These are phyloP conservation scores for Galerucella calmariensis DNA, from an alignment of 2,888 invertebrate species.

Conservation along the genomic window DNA sequence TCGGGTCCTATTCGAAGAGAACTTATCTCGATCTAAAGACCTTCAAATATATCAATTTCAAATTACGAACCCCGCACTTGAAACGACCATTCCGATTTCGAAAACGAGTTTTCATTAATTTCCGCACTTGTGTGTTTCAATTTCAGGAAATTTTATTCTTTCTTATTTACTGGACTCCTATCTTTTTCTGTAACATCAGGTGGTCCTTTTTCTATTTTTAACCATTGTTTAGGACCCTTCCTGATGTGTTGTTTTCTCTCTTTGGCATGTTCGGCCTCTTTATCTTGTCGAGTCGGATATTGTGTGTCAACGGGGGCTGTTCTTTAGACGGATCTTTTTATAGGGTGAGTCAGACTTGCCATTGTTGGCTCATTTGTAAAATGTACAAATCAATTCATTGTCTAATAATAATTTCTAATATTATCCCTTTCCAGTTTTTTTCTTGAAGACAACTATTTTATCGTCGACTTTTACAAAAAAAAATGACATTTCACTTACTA, in stretches of 20 bases:
- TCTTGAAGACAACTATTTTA: no score
- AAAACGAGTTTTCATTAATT: constrained; percentile 27
- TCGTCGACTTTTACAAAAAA: no score
- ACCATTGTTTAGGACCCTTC: constrained; percentile 38
- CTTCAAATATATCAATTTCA: constrained; percentile 39
- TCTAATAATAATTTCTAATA: constrained; percentile 13
- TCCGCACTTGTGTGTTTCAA: constrained; percentile 21
- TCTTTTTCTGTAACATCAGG: constrained; percentile 31
- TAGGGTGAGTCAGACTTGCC: constrained; percentile 28
- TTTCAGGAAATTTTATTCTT: constrained; percentile 26
- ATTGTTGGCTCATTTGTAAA: constrained; percentile 26
- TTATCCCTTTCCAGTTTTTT: background rate
- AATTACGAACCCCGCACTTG: constrained; percentile 20
- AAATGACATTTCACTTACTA: no score
- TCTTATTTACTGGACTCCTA: constrained; percentile 25
- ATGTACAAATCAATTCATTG: constrained; percentile 26
- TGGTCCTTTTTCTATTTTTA: constrained; percentile 37
- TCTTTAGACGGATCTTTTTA: constrained; percentile 31
- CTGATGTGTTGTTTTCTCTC: constrained; percentile 20
- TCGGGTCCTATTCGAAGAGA: constrained; percentile 31
- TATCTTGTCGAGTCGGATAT: constrained; percentile 47
- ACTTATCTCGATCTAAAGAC: constrained; percentile 37
- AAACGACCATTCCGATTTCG: constrained; percentile 5
- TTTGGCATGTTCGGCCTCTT: constrained; percentile 25
- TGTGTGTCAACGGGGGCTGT: constrained; percentile 47